phyloP scores from a whole-genome alignment of 2,113 vertebrate species.

The Tricholaema leucomelas region DNA sequence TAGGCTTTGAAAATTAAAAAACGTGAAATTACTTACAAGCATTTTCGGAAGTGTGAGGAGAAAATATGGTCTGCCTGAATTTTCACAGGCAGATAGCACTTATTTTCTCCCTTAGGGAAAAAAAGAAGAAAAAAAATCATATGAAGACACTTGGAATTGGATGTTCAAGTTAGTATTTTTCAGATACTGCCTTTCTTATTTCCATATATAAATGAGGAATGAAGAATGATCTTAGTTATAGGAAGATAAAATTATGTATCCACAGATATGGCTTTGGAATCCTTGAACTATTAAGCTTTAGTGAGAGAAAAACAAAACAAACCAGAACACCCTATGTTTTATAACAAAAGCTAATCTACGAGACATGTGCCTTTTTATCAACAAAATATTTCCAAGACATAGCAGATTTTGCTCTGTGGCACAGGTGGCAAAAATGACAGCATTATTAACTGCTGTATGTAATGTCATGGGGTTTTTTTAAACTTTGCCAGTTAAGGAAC shows the following conservation, averaged over 20 bases:
- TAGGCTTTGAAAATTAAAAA: neutral
- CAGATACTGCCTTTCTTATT: neutral
- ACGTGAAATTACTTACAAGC: neutral
- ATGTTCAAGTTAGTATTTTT: neutral
- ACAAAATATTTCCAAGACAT: neutral
- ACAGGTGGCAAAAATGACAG: neutral
- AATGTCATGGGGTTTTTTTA: neutral
- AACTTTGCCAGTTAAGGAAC: neutral
- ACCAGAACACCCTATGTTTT: too few species aligned
- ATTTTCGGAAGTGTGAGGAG: neutral
- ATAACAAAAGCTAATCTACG: neutral
- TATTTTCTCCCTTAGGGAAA: neutral
- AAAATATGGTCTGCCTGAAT: neutral
- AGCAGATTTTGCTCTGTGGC: neutral
- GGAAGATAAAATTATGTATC: neutral
- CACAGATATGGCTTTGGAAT: neutral
- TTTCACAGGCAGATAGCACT: neutral
- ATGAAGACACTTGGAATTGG: neutral
- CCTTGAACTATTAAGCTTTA: neutral
- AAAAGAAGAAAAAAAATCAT: neutral
- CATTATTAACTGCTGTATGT: neutral
- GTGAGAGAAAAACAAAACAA: too few species aligned
- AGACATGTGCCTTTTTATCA: neutral
- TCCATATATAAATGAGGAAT: neutral
- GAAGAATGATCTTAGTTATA: neutral